Evolutionary conservation across 2,113 vertebrate genomes (phyloP).

Genomic region (Athene cunicularia): DNA sequence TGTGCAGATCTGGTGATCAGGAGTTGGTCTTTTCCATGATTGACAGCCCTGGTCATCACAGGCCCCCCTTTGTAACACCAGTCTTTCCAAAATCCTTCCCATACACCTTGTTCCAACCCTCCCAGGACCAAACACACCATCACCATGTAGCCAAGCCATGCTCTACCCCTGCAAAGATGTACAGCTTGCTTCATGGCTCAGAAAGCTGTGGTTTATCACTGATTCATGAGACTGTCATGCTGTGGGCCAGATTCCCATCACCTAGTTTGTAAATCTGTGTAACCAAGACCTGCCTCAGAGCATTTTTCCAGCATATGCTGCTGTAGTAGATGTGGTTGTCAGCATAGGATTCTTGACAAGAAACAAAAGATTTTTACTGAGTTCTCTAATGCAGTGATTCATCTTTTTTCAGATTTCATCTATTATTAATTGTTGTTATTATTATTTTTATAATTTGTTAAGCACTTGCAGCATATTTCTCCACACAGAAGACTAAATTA

Average conservation of each 20-base stretch:
- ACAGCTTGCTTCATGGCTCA: background rate
- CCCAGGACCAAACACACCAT: background rate
- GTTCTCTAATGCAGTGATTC: background rate
- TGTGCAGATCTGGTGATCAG: background rate
- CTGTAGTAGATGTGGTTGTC: background rate
- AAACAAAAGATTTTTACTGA: background rate
- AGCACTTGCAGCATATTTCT: conserved; percentile 16
- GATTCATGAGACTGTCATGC: background rate
- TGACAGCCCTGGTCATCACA: background rate
- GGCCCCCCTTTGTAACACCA: background rate
- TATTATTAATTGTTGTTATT: conserved; percentile 46
- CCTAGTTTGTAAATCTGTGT: background rate
- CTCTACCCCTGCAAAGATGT: background rate
- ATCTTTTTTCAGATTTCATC: background rate
- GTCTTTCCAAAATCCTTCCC: background rate
- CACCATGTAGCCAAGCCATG: rapidly evolving
- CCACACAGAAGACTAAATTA: background rate
- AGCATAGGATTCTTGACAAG: background rate
- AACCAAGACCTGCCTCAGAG: background rate
- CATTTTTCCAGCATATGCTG: background rate
- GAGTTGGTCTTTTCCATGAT: background rate
- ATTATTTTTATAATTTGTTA: conserved; percentile 40
- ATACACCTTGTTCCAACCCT: background rate
- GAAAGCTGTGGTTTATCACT: background rate
- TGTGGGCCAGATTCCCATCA: background rate